Conservation (phyloP, 2,113 vertebrate species). For the Mola mola region DNA sequence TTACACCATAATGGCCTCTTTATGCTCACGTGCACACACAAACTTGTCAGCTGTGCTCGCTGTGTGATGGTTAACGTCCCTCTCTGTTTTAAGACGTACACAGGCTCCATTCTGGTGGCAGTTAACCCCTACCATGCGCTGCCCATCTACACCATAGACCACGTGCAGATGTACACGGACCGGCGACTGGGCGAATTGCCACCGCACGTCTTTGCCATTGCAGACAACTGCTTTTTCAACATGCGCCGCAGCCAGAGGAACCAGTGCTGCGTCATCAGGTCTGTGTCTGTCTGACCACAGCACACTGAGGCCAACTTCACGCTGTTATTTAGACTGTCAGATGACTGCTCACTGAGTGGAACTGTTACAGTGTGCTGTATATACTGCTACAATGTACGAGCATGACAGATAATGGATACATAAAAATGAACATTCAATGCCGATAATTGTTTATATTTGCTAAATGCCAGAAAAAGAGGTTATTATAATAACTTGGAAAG, state of each 20-base stretch:
- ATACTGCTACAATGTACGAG: too few species aligned
- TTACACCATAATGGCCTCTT: constrained; percentile 12
- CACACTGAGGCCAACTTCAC: too few species aligned
- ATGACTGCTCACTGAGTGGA: too few species aligned
- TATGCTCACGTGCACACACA: constrained; percentile 12
- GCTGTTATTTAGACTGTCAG: too few species aligned
- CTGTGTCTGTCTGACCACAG: constrained; percentile 5
- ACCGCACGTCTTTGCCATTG: constrained; percentile 93
- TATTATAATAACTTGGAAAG: too few species aligned
- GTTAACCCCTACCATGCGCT: constrained; percentile 96
- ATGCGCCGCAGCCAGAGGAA: constrained; percentile 88
- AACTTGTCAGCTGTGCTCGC: constrained; percentile 1
- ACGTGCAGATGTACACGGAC: constrained; percentile 89
- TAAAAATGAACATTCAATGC: too few species aligned
- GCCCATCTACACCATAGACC: constrained; percentile 90
- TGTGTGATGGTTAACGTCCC: constrained; percentile 18
- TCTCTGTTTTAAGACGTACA: constrained; percentile 87
- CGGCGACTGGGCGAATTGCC: constrained; percentile 89
- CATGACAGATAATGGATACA: too few species aligned
- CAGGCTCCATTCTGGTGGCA: constrained; percentile 95
- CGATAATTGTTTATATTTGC: too few species aligned
- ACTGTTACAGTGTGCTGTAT: too few species aligned
- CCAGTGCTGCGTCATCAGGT: constrained; percentile 98
- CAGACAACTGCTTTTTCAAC: constrained; percentile 95
- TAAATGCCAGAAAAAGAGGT: too few species aligned